Conservation (phyloP, 1,140 invertebrate genomes). For the Rhagoletis zephyria region DNA sequence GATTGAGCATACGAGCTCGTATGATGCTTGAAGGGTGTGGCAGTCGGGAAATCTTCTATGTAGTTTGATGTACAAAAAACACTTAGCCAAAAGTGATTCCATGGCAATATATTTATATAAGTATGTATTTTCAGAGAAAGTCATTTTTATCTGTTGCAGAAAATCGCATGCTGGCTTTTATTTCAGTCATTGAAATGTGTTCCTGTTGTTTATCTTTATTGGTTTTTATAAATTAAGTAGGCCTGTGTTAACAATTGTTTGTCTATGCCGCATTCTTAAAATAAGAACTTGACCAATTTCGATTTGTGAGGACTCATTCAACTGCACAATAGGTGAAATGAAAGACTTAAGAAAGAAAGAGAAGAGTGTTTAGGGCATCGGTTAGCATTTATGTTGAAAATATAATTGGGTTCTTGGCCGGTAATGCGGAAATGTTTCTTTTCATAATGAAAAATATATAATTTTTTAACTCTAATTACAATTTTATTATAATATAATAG, state of each 20-base stretch:
- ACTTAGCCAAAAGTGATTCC: background rate
- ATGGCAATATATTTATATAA: background rate
- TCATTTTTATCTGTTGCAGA: conserved; percentile 55
- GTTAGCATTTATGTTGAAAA: too few species aligned
- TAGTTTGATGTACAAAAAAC: background rate
- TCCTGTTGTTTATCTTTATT: conserved; percentile 23
- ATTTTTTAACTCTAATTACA: too few species aligned
- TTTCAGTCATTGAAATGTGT: conserved; percentile 27
- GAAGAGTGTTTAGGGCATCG: background rate
- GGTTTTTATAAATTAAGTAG: background rate
- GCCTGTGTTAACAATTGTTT: conserved; percentile 34
- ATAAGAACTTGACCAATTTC: background rate
- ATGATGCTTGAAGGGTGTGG: conserved; percentile 41
- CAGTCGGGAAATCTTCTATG: background rate
- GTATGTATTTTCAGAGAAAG: background rate
- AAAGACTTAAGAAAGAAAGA: conserved; percentile 30
- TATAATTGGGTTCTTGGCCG: too few species aligned
- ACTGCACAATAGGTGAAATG: background rate
- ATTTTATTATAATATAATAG: too few species aligned
- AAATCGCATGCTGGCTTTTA: conserved; percentile 56
- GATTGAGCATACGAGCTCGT: background rate
- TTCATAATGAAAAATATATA: too few species aligned
- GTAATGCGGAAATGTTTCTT: too few species aligned
- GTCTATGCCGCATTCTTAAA: conserved; percentile 9
- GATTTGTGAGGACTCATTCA: conserved; percentile 13